Evolutionary conservation across 2,888 invertebrate species (phyloP).

Genomic region (Crematogaster levior): DNA sequence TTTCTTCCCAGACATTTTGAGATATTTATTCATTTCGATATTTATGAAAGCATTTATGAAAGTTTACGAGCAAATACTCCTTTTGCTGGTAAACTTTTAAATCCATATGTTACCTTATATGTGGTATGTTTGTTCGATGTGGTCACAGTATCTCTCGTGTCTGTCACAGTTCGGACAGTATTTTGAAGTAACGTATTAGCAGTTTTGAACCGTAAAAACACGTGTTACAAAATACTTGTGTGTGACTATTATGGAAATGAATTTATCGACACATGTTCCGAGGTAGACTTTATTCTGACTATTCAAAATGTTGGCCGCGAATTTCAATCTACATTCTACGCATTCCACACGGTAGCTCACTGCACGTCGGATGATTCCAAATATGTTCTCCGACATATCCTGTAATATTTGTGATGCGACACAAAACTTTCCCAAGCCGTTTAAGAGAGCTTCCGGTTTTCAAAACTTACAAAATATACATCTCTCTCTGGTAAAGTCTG

Average conservation of each 20-base stretch:
- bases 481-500: background rate
- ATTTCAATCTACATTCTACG: constrained; percentile 51
- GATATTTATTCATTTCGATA: background rate
- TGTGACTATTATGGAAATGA: constrained; percentile 25
- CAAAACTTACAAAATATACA: constrained; percentile 5
- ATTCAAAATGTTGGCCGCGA: constrained; percentile 39
- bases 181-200: constrained; percentile 22
- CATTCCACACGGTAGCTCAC: constrained; percentile 40
- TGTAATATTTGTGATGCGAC: constrained; percentile 38
- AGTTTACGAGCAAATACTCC: background rate
- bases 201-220: background rate
- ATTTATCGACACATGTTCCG: constrained; percentile 43
- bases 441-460: background rate
- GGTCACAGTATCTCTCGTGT: background rate
- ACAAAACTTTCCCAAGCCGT: constrained; percentile 23
- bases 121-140: background rate
- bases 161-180: background rate
- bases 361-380: constrained; percentile 49
- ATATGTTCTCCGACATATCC: constrained; percentile 44
- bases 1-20: background rate
- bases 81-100: background rate
- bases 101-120: background rate
- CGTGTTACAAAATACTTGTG: background rate
- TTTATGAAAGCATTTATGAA: background rate
- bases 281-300: constrained; percentile 42